Conservation (phyloP, 2,113 vertebrate genomes). For the Channa argus region DNA sequence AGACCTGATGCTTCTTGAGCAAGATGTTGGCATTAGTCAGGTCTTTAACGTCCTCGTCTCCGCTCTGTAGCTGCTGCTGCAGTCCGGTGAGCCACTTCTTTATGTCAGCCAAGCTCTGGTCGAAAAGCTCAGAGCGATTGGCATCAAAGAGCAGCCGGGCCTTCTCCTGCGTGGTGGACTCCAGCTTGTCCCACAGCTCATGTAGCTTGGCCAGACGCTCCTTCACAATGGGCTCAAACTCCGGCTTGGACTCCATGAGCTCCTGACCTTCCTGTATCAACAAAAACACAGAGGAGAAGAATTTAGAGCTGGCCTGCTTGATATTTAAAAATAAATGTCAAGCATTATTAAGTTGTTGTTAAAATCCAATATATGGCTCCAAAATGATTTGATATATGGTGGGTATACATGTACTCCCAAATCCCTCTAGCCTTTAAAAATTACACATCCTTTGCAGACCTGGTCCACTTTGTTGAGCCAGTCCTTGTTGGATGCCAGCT, state of each 20-base stretch:
- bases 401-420: neutral
- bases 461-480: conserved; percentile 91
- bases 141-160: conserved; percentile 89
- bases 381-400: too few relatives aligned
- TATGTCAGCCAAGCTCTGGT: conserved; percentile 88
- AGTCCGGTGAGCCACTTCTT: conserved; percentile 87
- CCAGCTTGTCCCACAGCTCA: conserved; percentile 87
- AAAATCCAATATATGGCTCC: too few relatives aligned
- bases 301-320: too few relatives aligned
- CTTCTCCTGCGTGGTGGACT: conserved; percentile 85
- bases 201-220: conserved; percentile 85
- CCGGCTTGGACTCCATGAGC: conserved; percentile 87
- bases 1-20: conserved; percentile 91
- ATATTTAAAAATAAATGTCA: too few relatives aligned
- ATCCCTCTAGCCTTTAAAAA: too few relatives aligned
- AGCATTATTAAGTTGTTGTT: too few relatives aligned
- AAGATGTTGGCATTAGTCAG: conserved; percentile 92
- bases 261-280: conserved; percentile 87
- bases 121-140: conserved; percentile 88
- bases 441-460: conserved; percentile 72
- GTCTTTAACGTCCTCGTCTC: conserved; percentile 88
- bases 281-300: neutral
- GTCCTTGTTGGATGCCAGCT: conserved; percentile 90
- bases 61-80: conserved; percentile 86
- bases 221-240: conserved; percentile 80